Evolutionary conservation across 1,140 invertebrate species (phyloP), one percentile per base, ranked within the genome.

Genomic region (Drosophila insularis): DNA sequence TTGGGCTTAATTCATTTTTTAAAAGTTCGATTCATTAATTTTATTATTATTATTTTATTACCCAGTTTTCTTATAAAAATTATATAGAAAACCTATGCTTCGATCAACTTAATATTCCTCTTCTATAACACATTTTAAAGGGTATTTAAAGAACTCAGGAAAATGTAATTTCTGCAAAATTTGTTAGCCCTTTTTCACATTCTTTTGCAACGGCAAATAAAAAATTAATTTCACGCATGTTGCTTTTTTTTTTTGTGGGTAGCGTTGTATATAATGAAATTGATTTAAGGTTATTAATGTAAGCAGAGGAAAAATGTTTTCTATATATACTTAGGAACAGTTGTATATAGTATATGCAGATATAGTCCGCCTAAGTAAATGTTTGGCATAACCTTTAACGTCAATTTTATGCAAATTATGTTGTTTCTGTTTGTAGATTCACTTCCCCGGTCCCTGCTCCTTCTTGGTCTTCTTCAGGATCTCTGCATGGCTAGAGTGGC

Each of bases 391-490:
- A 91, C 89, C 89, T 91, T 90, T 91, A 91, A 91, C 89, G 89
- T 91, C 89, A 81, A 91, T 91, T 91, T 91, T 91, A 91, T 91
- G 89, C 89, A 91, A 91, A 91, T 91, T 91, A 84, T 91, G 81
- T 90, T 90, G 77, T 91, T 82, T 79, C 68, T 70, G 70, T 27
- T 69, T 74, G 66, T 60, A 74, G 62, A 70, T 75, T 75, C 46
- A 21, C 40, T 11, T 8, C n/a, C 31, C 59, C 50, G 27, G 14
- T 67, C 7, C 8, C 17, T 35, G 8, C 1, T 1, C n/a, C 5
- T 63, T 63, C 19, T 32, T 67, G 39, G 63, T 63, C 54, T 63
- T 54, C 39, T 31, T 64, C 58, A 27, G 27, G 63, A 62, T 64
- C 56, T 76, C 19, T 68, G 54, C 55, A 17, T 17, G 13, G 40